A percentile compares a stretch with the other conserved stretches of the same genome.
phyloP scores from a whole-genome alignment of 2,888 invertebrate genomes.

The Idaea biselata region DNA sequence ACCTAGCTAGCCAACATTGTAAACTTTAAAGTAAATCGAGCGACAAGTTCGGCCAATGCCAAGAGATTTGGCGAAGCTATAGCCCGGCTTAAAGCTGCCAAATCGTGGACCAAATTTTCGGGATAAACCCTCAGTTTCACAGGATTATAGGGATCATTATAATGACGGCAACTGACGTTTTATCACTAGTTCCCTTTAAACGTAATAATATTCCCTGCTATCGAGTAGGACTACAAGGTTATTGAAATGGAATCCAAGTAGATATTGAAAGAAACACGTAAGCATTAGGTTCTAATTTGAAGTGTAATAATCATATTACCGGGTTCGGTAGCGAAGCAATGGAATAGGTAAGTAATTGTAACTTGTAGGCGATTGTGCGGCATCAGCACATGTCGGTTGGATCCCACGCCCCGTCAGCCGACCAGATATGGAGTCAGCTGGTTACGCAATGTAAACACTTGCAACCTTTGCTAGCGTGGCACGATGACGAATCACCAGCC shows the following conservation, averaged over 20 bases:
- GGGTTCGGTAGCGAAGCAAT: neutral
- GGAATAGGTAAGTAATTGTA: constrained; percentile 2
- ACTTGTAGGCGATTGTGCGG: neutral
- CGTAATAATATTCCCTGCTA: neutral
- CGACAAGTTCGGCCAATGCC: neutral
- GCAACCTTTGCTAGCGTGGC: constrained; percentile 33
- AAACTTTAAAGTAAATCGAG: neutral
- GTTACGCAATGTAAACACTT: constrained; percentile 44
- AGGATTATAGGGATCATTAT: neutral
- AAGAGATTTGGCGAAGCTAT: neutral
- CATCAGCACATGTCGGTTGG: constrained; percentile 5
- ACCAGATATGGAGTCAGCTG: constrained; percentile 18
- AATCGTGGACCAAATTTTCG: neutral
- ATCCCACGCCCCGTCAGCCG: constrained; percentile 24
- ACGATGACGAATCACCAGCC: constrained; percentile 54
- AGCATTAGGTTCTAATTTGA: neutral
- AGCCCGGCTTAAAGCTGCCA: neutral
- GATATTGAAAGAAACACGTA: neutral
- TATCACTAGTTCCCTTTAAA: neutral
- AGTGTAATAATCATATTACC: neutral
- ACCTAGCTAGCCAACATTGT: neutral
- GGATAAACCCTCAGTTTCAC: neutral
- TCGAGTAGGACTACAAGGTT: neutral
- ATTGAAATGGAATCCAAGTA: neutral
- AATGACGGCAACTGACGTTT: neutral